Conservation (phyloP, 2,113 vertebrate species). For the Neodon shergylaensis region DNA sequence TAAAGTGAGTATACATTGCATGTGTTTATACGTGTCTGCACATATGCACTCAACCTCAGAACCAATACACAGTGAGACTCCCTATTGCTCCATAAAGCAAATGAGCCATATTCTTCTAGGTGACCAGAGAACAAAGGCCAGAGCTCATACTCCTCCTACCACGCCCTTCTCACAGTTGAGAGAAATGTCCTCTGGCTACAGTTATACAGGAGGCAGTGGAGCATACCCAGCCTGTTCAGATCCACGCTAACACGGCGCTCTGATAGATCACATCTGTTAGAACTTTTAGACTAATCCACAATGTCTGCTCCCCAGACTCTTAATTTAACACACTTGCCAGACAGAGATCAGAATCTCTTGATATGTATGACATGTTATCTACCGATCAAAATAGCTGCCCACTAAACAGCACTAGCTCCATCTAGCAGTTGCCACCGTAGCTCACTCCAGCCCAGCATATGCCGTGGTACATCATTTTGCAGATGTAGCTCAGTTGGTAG, state of each 20-base stretch:
- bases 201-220: not conserved
- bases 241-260: constrained; percentile 34
- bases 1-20: not conserved
- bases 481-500: not conserved
- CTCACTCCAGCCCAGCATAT: not conserved
- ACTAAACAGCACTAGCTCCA: not conserved
- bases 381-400: constrained; percentile 44
- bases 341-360: constrained; percentile 58
- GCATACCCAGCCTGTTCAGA: constrained; percentile 23
- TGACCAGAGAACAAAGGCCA: constrained; percentile 49
- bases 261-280: constrained; percentile 39
- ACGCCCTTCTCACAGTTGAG: not conserved
- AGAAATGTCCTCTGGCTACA: constrained; percentile 7
- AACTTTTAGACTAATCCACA: constrained; percentile 56
- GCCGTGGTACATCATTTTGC: not conserved
- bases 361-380: constrained; percentile 31
- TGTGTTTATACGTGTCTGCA: not conserved
- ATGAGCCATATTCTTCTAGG: not conserved
- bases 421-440: constrained; percentile 26
- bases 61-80: not conserved
- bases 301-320: constrained; percentile 48
- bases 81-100: constrained; percentile 34
- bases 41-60: not conserved
- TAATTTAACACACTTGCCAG: constrained; percentile 57
- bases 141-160: not conserved